These are phyloP conservation scores for Zosterops pallidus DNA, from an alignment of 2,113 vertebrate species.

Conservation along the genomic window DNA sequence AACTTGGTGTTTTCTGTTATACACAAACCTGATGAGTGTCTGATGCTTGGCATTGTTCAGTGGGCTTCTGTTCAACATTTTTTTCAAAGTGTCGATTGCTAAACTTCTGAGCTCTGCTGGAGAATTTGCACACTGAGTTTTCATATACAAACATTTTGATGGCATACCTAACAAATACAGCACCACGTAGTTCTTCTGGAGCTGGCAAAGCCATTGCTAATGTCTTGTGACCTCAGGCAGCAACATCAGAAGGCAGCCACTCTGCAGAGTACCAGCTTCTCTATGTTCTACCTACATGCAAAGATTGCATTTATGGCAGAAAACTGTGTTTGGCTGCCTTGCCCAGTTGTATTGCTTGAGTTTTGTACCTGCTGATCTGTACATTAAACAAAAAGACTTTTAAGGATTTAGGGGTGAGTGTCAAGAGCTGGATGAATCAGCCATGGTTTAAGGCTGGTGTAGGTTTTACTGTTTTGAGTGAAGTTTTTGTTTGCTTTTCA, in stretches of 20 bases:
- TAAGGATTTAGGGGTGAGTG: neutral
- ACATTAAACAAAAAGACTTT: neutral
- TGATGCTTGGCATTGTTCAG: neutral
- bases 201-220: neutral
- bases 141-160: neutral
- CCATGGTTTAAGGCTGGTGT: neutral
- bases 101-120: neutral
- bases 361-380: neutral
- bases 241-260: neutral
- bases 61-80: neutral
- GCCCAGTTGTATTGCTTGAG: neutral
- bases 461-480: neutral
- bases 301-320: neutral
- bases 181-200: neutral
- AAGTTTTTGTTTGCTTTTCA: neutral
- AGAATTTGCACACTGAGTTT: neutral
- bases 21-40: neutral
- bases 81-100: neutral
- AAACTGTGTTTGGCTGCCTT: neutral
- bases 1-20: neutral
- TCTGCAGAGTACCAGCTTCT: rapidly evolving
- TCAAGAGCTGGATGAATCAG: neutral
- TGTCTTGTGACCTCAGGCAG: neutral
- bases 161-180: neutral
- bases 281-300: neutral